Percentiles rank a stretch among this genome's conserved stretches.
These are phyloP conservation scores for Phataginus tricuspis DNA, from an alignment of 2,797 vertebrate genomes.

Conservation along the genomic window DNA sequence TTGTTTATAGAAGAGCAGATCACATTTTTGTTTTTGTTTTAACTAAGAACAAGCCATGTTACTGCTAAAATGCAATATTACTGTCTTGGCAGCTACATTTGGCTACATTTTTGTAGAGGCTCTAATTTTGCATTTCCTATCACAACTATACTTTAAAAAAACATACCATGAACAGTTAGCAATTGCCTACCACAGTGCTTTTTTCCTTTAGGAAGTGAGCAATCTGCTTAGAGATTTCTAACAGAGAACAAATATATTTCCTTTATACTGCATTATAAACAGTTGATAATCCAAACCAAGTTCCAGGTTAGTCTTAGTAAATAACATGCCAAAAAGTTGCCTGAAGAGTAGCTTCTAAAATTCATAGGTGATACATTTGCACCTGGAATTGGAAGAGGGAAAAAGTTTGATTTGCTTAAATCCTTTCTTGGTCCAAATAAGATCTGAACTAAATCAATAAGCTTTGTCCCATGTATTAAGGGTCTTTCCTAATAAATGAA, in stretches of 20 bases:
- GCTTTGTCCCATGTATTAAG: background rate
- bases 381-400: background rate
- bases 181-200: background rate
- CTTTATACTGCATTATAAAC: slow-evolving; percentile 14
- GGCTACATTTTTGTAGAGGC: background rate
- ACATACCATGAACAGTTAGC: background rate
- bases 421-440: slow-evolving; percentile 30
- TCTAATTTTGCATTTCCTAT: slow-evolving; percentile 8
- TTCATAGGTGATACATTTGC: background rate
- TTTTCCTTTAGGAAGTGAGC: background rate
- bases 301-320: background rate
- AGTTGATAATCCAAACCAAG: slow-evolving; percentile 32
- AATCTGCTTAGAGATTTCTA: slow-evolving; percentile 6
- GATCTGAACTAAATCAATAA: background rate
- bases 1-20: slow-evolving; percentile 20
- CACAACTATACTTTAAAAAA: slow-evolving; percentile 13
- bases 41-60: slow-evolving; percentile 30
- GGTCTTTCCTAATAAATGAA: background rate
- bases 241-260: slow-evolving; percentile 15
- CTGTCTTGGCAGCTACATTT: slow-evolving; percentile 4
- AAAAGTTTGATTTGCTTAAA: background rate
- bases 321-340: background rate
- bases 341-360: background rate
- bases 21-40: background rate
- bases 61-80: background rate